Base-by-base conservation (phyloP, 2,113 vertebrate species). In the Salvelinus fontinalis region DNA sequence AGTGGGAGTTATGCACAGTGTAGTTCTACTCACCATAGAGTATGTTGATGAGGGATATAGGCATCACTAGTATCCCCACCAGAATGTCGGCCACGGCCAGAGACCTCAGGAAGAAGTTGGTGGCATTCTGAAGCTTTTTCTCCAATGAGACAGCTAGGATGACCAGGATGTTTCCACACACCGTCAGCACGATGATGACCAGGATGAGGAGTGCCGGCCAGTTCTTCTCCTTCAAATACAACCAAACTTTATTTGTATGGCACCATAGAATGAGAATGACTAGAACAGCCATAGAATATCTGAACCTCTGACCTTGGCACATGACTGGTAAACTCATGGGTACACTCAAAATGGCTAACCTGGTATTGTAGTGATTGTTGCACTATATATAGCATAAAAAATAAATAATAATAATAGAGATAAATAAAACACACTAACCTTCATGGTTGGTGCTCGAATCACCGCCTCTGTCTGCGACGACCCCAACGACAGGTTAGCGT, bases 41-140 rank as follows among this genome's bases (percentile, higher is more conserved):
- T 71, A 99, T 95, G 89, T 98, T 93, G 82, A 99, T 94, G 86
- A 99, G 96, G 13, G 98, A 99, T 73, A 98, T 89, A 0, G 98
- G 98, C 98, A 99, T 99, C 77, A 99, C 98, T 86, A 99, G 94
- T 83, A 99, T 97, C 91, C 97, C 98, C 77, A 99, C 98, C 62
- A 99, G 89, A 97, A 99, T 98, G 90, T 99, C 98, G 1, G 98
- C 98, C 79, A 98, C 95, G 0, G 98, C 97, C 89, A 99, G 91
- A 0, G 98, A 99, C 91, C 98, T 95, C 89, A 99, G 92, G 89
- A 99, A 99, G 88, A 97, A 99, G 90, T 99, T 99, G 67, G 98
- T 99, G 67, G 97, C 98, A 31, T 97, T 99, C 84, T 99, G 98
- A 77, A 99, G 95, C 88, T 99, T 99, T 91, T 98, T 99, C 92